Evolutionary conservation across 64 coral and sea anemone species (phyloP).

Genomic region (Actinia tenebrosa): DNA sequence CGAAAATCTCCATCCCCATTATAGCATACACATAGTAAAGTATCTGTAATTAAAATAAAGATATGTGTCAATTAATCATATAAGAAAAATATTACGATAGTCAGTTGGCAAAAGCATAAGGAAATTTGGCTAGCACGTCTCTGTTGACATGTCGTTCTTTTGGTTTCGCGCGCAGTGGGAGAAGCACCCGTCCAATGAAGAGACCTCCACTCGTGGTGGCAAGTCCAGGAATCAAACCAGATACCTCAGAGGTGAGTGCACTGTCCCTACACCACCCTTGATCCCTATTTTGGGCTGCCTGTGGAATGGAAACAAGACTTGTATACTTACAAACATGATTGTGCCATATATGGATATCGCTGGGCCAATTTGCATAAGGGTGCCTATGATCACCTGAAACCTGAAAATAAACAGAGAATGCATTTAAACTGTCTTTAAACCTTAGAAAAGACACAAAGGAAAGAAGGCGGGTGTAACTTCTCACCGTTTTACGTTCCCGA

Average conservation of each 20-base stretch:
- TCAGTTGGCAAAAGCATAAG: no score
- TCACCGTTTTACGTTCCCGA: conserved; percentile 79
- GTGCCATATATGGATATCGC: conserved; percentile 80
- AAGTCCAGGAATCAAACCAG: no score
- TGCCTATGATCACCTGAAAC: conserved; percentile 89
- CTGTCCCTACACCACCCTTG: no score
- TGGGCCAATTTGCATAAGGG: conserved; percentile 98
- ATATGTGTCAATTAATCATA: not conserved
- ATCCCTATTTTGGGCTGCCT: not conserved
- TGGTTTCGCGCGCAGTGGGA: no score
- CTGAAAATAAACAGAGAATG: conserved; percentile 10
- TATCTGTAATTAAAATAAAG: conserved; percentile 31
- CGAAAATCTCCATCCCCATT: conserved; percentile 88
- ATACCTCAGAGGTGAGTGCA: no score
- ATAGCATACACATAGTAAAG: conserved; percentile 88
- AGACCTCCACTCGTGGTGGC: no score
- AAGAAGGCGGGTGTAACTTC: not conserved
- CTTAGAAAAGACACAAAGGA: not conserved
- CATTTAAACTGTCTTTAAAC: not conserved
- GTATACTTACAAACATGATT: conserved; percentile 84
- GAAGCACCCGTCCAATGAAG: no score
- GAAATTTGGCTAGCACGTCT: no score
- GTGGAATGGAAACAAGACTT: not conserved
- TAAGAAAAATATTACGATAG: no score
- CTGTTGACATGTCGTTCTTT: no score